These are phyloP conservation scores for Sinocyclocheilus rhinocerous DNA, from an alignment of 2,113 vertebrate genomes.

Conservation along the genomic window DNA sequence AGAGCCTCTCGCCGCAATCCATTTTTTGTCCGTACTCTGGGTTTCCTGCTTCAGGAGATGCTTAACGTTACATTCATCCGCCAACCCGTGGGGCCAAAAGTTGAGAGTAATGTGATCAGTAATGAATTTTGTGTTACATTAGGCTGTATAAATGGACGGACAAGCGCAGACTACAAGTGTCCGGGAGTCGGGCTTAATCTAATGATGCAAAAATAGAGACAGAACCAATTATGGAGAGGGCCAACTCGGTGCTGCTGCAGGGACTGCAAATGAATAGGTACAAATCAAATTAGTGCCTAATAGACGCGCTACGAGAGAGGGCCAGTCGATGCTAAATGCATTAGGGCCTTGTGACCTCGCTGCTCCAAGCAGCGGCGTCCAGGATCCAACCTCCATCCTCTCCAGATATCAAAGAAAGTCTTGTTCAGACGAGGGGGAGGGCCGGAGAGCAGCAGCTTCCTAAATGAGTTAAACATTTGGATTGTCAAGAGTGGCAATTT, in stretches of 20 bases:
- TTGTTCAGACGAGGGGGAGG: conserved; percentile 76
- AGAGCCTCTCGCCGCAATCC: conserved; percentile 37
- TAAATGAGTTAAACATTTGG: conserved; percentile 84
- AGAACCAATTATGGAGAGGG: conserved; percentile 91
- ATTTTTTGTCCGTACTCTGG: conserved; percentile 40
- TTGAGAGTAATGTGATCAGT: conserved; percentile 99
- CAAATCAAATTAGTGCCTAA: conserved; percentile 96
- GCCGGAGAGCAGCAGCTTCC: conserved; percentile 75
- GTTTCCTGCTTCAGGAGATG: conserved; percentile 66
- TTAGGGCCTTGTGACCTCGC: conserved; percentile 92
- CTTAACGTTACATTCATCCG: conserved; percentile 90
- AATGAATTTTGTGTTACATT: conserved; percentile 99
- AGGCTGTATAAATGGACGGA: conserved; percentile 91
- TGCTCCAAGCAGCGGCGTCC: conserved; percentile 86
- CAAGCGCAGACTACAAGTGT: conserved; percentile 95
- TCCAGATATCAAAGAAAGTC: conserved; percentile 82
- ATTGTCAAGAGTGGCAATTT: conserved; percentile 72
- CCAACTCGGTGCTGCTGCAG: conserved; percentile 93
- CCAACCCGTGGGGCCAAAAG: conserved; percentile 81
- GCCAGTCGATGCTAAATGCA: conserved; percentile 95
- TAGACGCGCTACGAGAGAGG: conserved; percentile 90
- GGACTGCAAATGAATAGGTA: conserved; percentile 97
- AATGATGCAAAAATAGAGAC: conserved; percentile 98
- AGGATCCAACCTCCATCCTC: conserved; percentile 83
- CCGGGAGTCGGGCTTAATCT: conserved; percentile 97